Conservation (phyloP, 2,888 invertebrate species). For the Phoenoteleia sp. region DNA sequence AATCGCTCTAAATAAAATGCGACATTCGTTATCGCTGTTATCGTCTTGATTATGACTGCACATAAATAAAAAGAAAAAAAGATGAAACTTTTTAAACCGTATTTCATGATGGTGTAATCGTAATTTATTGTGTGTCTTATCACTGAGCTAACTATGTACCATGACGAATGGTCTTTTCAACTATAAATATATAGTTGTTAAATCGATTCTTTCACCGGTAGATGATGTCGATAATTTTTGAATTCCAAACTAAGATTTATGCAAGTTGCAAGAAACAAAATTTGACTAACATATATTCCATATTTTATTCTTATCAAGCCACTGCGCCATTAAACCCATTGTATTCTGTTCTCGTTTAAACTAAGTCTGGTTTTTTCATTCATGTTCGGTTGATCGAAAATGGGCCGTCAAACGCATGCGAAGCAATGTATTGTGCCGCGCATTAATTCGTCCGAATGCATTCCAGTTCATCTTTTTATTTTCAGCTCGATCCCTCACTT, state of each 20-base stretch:
- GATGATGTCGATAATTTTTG: conserved; percentile 34
- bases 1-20: background rate
- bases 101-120: conserved; percentile 19
- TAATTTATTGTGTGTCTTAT: conserved; percentile 49
- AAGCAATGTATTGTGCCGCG: conserved; percentile 57
- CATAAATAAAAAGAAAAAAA: background rate
- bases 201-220: conserved; percentile 24
- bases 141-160: conserved; percentile 16
- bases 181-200: conserved; percentile 52
- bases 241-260: conserved; percentile 47
- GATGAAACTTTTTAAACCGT: background rate
- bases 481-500: conserved; percentile 69
- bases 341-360: conserved; percentile 48
- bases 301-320: conserved; percentile 68
- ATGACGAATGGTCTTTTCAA: conserved; percentile 42
- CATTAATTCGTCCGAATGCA: conserved; percentile 56
- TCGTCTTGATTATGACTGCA: conserved; percentile 3
- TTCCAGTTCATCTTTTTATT: conserved; percentile 72
- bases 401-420: conserved; percentile 63
- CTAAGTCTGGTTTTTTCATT: conserved; percentile 54
- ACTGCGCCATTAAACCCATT: conserved; percentile 67
- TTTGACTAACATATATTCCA: conserved; percentile 61
- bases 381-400: conserved; percentile 66
- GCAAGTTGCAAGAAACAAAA: conserved; percentile 69
- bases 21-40: background rate